Evolutionary conservation across 2,888 invertebrate genomes (phyloP).

Genomic region (Drosophila diplacantha): DNA sequence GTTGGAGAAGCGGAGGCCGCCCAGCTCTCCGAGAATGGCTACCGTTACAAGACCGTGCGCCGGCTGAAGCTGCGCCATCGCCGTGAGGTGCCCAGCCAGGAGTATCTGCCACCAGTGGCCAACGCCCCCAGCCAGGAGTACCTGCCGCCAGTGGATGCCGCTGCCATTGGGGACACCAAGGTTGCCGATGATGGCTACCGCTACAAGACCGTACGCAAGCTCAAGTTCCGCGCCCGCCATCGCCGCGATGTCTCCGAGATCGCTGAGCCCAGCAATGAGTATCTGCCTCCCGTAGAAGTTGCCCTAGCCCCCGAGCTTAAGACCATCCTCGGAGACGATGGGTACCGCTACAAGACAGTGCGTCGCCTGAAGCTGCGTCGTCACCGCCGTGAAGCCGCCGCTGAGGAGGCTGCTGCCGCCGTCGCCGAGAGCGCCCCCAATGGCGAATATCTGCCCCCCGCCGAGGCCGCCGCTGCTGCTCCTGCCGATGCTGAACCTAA

Average conservation of each 20-base stretch:
- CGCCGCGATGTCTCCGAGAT: slow-evolving; percentile 76
- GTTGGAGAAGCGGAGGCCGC: slow-evolving; percentile 60
- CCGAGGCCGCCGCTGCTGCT: slow-evolving; percentile 46
- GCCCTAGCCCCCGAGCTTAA: slow-evolving; percentile 71
- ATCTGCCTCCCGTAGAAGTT: slow-evolving; percentile 68
- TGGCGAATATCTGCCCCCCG: slow-evolving; percentile 72
- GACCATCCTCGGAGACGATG: slow-evolving; percentile 68
- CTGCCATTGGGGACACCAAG: slow-evolving; percentile 60
- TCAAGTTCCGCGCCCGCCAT: slow-evolving; percentile 73
- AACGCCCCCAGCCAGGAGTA: slow-evolving; percentile 66
- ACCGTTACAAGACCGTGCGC: slow-evolving; percentile 75
- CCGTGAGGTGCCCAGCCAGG: slow-evolving; percentile 72
- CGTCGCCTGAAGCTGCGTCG: slow-evolving; percentile 66
- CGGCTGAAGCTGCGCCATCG: slow-evolving; percentile 73
- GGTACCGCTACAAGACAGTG: slow-evolving; percentile 71
- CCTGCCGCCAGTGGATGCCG: slow-evolving; percentile 65
- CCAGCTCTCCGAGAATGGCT: slow-evolving; percentile 73
- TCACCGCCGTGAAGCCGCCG: slow-evolving; percentile 70
- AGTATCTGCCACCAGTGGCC: slow-evolving; percentile 70
- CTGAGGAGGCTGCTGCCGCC: slow-evolving; percentile 42
- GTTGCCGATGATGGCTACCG: slow-evolving; percentile 74
- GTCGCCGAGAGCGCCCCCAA: slow-evolving; percentile 44
- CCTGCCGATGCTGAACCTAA: slow-evolving; percentile 43
- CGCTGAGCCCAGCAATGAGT: slow-evolving; percentile 60
- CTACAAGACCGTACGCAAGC: slow-evolving; percentile 75